These are phyloP conservation scores for Spongia lamella DNA, from an alignment of 37 sponge, comb jelly and placozoan species.

Conservation along the genomic window DNA sequence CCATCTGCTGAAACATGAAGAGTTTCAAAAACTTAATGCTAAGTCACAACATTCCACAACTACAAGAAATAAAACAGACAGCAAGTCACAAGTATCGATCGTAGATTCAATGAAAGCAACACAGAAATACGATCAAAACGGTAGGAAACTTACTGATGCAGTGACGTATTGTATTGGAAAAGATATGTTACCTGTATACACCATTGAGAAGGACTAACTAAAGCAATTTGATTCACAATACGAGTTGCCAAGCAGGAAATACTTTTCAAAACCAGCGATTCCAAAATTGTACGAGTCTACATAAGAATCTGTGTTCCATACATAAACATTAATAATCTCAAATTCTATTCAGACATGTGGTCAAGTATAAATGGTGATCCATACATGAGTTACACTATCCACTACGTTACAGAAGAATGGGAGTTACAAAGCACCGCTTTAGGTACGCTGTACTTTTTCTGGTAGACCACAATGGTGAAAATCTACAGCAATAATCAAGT, in stretches of 20 bases:
- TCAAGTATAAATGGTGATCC: conserved; percentile 22
- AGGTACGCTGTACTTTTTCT: conserved; percentile 6
- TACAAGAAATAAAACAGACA: too few relatives aligned
- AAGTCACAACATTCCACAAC: too few relatives aligned
- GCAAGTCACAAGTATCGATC: not conserved
- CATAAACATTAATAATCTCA: not conserved
- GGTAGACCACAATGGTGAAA: conserved; percentile 31
- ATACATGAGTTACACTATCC: conserved; percentile 42
- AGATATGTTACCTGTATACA: not conserved
- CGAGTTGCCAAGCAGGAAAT: conserved; percentile 29
- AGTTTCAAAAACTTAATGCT: too few relatives aligned
- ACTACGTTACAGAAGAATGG: conserved; percentile 27
- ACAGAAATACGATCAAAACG: conserved; percentile 9
- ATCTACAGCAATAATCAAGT: conserved; percentile 12
- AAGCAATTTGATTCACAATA: conserved; percentile 3
- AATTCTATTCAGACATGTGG: conserved; percentile 31
- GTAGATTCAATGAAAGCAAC: not conserved
- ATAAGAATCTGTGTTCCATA: conserved; percentile 3
- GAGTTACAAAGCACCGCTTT: conserved; percentile 6
- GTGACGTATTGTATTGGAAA: conserved; percentile 31
- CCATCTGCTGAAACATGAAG: not conserved
- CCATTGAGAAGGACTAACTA: too few relatives aligned
- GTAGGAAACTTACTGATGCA: conserved; percentile 29
- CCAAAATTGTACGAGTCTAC: conserved; percentile 30
- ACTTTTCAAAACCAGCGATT: conserved; percentile 27